phyloP scores from a whole-genome alignment of 2,113 vertebrate genomes.

The Bagarius yarrelli region DNA sequence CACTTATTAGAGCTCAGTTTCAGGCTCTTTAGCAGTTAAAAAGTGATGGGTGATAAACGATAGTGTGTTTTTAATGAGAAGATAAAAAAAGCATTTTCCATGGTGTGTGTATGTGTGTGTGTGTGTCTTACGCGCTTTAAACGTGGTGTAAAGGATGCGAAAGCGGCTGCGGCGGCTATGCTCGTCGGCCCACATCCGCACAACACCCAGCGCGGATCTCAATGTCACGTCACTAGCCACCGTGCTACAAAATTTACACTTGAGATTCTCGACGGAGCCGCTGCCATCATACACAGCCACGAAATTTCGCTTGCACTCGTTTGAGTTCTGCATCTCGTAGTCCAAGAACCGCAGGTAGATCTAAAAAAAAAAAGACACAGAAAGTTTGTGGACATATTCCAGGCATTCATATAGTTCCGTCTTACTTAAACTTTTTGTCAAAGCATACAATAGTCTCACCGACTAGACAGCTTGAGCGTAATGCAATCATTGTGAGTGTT shows the following conservation, averaged over 20 bases:
- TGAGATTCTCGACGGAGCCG: conserved; percentile 93
- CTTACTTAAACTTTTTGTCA: too few relatives aligned
- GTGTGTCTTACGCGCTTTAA: conserved; percentile 91
- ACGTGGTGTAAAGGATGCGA: conserved; percentile 98
- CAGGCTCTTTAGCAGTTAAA: neutral
- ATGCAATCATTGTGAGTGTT: neutral
- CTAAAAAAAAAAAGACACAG: conserved; percentile 62
- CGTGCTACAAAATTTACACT: conserved; percentile 96
- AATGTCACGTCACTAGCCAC: conserved; percentile 98
- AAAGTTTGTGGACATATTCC: neutral
- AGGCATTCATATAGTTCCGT: too few relatives aligned
- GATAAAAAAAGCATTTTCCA: neutral
- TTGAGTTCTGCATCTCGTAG: conserved; percentile 99
- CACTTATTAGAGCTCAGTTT: neutral
- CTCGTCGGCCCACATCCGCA: conserved; percentile 98
- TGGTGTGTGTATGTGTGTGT: neutral
- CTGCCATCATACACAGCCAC: conserved; percentile 97
- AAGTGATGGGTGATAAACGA: neutral
- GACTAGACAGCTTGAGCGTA: neutral
- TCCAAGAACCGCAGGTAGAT: conserved; percentile 97
- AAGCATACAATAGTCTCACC: too few relatives aligned
- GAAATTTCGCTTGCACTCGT: conserved; percentile 97
- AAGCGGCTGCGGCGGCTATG: conserved; percentile 90
- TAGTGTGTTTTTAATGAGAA: conserved; percentile 2
- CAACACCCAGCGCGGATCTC: conserved; percentile 87